phyloP scores from a whole-genome alignment of 2,888 invertebrate genomes.

The Tetragnatha montana region DNA sequence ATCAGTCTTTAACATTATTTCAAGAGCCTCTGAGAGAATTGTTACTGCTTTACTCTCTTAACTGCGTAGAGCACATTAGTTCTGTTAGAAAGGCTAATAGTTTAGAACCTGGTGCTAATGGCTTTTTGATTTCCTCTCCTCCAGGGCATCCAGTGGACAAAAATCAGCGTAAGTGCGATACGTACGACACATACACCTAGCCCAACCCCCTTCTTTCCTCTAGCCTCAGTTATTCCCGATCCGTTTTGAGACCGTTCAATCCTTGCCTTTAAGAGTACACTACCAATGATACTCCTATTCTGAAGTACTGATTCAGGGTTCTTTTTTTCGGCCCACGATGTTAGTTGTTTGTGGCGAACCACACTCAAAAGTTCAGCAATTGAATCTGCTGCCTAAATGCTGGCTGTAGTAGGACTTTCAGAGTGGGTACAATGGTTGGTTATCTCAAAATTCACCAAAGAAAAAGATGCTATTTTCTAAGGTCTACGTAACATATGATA shows the following conservation, averaged over 20 bases:
- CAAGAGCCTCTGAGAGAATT: constrained; percentile 13
- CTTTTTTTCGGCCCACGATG: too few relatives aligned
- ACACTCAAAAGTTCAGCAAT: too few relatives aligned
- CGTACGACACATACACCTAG: constrained; percentile 43
- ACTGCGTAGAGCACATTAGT: constrained; percentile 52
- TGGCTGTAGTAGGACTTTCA: too few relatives aligned
- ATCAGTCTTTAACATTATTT: neutral
- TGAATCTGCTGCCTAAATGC: too few relatives aligned
- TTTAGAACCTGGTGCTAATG: constrained; percentile 67
- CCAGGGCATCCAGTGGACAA: constrained; percentile 70
- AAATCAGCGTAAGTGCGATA: constrained; percentile 68
- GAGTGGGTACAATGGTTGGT: too few relatives aligned
- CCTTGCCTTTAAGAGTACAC: too few relatives aligned
- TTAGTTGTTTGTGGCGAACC: too few relatives aligned
- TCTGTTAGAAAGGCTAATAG: constrained; percentile 51
- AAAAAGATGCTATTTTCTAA: too few relatives aligned
- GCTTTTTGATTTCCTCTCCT: constrained; percentile 66
- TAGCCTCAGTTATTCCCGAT: neutral
- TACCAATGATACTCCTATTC: too few relatives aligned
- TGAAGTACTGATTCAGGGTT: too few relatives aligned
- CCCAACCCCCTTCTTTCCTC: constrained; percentile 1
- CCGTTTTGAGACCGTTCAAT: neutral
- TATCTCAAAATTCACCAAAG: too few relatives aligned
- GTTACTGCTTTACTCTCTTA: neutral
- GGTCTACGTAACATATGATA: too few relatives aligned